Evolutionary conservation across 2,797 vertebrate genomes (phyloP), one percentile per base, ranked within the genome.

Genomic region (Enteromius viviparus): DNA sequence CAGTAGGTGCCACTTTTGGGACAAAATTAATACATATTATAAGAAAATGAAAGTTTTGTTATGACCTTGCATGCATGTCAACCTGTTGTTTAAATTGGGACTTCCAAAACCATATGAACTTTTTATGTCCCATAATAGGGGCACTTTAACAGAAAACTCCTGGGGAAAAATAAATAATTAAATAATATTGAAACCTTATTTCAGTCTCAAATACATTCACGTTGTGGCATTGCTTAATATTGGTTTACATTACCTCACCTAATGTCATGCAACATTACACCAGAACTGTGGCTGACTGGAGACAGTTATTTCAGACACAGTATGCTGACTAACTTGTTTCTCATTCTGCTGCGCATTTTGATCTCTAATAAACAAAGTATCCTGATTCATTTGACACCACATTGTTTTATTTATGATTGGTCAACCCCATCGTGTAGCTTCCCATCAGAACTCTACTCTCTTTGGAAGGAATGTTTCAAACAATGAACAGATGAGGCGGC

Each of bases 231-330:
- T 79, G 47, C 23, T 62, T 76, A 62, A 34, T 53, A 19, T 23
- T 79, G 11, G 26, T 34, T 66, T 65, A 37, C 60, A 34, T 15
- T 40, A 21, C 40, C 40, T 64, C 29, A 19, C 26, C 32, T 34
- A 68, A 68, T 79, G 14, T 79, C 64, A 68, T 79, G 77, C 29
- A 55, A 42, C 78, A 79, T 69, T 79, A 55, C 34, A 79, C 64
- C 32, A 26, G 21, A 49, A 40, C 64, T 53, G 77, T 68, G 14
- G 34, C n/a, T 26, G 32, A 80, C 47, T 42, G n/a, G 14, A 79
- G 5, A 40, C 12, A 19, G 26, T 55, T 37, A 29, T 42, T 69
- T 42, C 9, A 42, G 49, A 80, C 5, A 29, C 10, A 55, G 12
- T 40, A 76, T 26, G 53, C 53, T 60, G 14, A 77, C 75, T 64